Conservation (phyloP, 2,888 invertebrate genomes). For the Tiliacea aurago region DNA sequence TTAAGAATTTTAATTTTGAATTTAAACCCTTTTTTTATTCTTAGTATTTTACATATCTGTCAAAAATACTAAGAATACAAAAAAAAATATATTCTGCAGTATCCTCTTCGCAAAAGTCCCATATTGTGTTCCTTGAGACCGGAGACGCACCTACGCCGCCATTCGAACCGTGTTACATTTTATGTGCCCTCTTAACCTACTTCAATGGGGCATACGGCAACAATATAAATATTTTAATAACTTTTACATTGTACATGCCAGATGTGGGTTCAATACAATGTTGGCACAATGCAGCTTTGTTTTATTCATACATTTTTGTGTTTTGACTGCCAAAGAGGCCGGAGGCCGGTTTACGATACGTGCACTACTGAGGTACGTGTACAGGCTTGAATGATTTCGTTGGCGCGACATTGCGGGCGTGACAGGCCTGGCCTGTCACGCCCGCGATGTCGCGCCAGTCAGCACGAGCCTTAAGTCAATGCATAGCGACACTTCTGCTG, state of each 20-base stretch:
- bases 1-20: background rate
- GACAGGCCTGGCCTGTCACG: too few species aligned
- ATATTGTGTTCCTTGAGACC: conserved; percentile 14
- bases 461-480: too few species aligned
- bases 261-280: conserved; percentile 58
- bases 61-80: too few species aligned
- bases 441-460: too few species aligned
- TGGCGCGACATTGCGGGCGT: too few species aligned
- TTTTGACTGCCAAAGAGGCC: conserved; percentile 35
- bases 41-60: too few species aligned
- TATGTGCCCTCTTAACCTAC: conserved; percentile 71
- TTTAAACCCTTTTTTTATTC: background rate
- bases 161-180: conserved; percentile 63
- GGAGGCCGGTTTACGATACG: conserved; percentile 15
- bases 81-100: background rate
- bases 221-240: conserved; percentile 71
- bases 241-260: conserved; percentile 59
- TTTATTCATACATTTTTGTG: conserved; percentile 46
- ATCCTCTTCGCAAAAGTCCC: conserved; percentile 3
- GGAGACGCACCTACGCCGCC: conserved; percentile 46
- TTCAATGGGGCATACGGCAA: conserved; percentile 63
- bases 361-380: background rate
- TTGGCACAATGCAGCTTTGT: conserved; percentile 51
- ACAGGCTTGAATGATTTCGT: conserved; percentile 26
- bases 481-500: too few species aligned